Evolutionary conservation across 2,888 invertebrate genomes (phyloP), one percentile per base, ranked within the genome.

Genomic region (Noctua janthe): DNA sequence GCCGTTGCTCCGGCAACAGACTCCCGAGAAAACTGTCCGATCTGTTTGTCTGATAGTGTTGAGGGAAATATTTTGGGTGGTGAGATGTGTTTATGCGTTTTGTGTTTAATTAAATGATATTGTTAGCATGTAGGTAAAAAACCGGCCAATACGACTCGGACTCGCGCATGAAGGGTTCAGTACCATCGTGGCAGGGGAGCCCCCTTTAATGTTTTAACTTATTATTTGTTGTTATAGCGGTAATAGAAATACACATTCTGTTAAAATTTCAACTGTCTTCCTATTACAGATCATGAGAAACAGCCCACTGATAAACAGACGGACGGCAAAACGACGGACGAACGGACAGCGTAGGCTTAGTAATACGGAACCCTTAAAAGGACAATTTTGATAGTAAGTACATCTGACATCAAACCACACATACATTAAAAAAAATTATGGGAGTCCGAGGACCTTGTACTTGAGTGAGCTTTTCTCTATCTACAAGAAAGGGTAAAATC

Each of bases 1-100:
- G 91, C 91, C 84, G 91, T 89, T 90, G 89, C 91, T 90, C 88
- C 81, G 88, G 88, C 86, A 90, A 91, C 91, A 70, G 89, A 90
- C 82, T 88, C 89, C 90, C 90, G 88, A 90, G 78, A 80, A 87
- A 91, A 84, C 78, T 77, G 76, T 75, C 72, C 35, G 81, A 74
- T 83, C 66, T 78, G 79, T 77, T 81, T 83, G 66, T 78, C 20
- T 56, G 78, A 83, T 77, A 77, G 69, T 74, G 76, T 78, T 82
- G 51, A 67, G 29, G 35, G 49, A 70, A 76, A 76, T 80, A 80
- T 76, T 83, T 76, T 74, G 43, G 29, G 15, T 35, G 4, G 56
- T 56, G 23, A 70, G 70, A 39, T 70, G 15, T 71, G 23, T 64
- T 64, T 59, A n/a, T 39, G 39, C 0, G 29, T 39, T 72, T 71